phyloP scores from a whole-genome alignment of 2,113 vertebrate species.

The Phyllostomus hastatus region DNA sequence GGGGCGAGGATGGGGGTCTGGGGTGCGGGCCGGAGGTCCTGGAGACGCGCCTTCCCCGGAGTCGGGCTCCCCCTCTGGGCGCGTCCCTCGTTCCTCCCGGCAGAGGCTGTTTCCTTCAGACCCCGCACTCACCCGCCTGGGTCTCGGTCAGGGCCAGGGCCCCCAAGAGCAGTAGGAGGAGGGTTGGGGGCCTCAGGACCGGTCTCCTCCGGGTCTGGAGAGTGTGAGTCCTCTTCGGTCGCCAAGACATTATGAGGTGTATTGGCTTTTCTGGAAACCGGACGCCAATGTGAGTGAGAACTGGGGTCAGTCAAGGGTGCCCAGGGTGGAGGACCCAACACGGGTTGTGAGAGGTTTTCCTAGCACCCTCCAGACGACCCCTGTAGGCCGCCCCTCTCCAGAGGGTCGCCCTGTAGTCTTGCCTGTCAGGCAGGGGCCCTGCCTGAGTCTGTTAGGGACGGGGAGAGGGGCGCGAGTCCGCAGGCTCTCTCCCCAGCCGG shows the following conservation, averaged over 20 bases:
- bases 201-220: rapidly evolving
- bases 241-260: too few species aligned
- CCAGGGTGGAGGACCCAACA: background rate
- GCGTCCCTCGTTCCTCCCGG: background rate
- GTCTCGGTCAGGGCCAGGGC: background rate
- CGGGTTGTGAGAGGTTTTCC: too few species aligned
- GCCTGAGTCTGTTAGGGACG: too few species aligned
- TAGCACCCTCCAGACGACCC: too few species aligned
- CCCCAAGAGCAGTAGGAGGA: background rate
- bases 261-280: background rate
- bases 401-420: too few species aligned
- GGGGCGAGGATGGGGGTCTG: background rate
- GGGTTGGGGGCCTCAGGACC: rapidly evolving
- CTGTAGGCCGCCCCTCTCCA: too few species aligned
- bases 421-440: too few species aligned
- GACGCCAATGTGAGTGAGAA: background rate
- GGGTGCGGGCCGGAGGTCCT: too few species aligned
- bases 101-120: background rate
- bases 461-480: too few species aligned
- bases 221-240: too few species aligned
- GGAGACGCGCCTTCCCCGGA: background rate
- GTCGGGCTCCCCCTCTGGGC: background rate
- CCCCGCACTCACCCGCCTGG: background rate
- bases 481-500: too few species aligned
- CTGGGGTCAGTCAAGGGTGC: background rate